phyloP scores from a whole-genome alignment of 2,797 vertebrate genomes.

The Austrolebias charrua region DNA sequence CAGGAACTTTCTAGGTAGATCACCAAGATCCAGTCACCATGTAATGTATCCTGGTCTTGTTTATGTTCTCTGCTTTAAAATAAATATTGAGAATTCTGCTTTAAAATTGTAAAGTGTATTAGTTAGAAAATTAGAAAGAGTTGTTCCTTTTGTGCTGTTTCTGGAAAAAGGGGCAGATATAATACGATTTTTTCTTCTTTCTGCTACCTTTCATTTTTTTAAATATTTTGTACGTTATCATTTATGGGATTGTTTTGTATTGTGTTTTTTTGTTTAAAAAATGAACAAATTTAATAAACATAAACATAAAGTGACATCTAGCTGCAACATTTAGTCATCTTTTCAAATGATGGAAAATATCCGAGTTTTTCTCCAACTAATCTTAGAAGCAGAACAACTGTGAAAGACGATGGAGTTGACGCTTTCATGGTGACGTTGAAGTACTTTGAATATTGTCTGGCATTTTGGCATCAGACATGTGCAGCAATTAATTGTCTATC shows the following conservation, averaged over 20 bases:
- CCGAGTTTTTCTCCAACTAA: no score
- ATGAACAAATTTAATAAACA: no score
- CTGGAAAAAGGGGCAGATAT: no score
- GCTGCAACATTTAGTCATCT: constrained; percentile 18
- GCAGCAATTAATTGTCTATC: constrained; percentile 45
- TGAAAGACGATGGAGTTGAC: constrained; percentile 21
- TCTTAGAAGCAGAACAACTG: background rate
- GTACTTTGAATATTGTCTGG: constrained; percentile 38
- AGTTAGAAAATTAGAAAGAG: no score
- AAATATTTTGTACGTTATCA: no score
- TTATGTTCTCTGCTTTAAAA: background rate
- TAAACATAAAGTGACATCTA: background rate
- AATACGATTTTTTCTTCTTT: no score
- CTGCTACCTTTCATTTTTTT: no score
- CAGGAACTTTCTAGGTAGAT: no score
- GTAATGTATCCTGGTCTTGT: background rate
- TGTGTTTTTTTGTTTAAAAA: no score
- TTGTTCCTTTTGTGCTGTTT: no score
- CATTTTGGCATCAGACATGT: constrained; percentile 26
- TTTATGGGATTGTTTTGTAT: no score
- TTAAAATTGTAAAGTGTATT: constrained; percentile 1
- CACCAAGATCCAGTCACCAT: background rate
- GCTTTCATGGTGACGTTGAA: constrained; percentile 32
- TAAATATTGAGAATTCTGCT: background rate
- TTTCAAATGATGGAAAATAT: constrained; percentile 15